Evolutionary conservation across 1,140 invertebrate genomes (phyloP).

Genomic region (Manduca sexta): DNA sequence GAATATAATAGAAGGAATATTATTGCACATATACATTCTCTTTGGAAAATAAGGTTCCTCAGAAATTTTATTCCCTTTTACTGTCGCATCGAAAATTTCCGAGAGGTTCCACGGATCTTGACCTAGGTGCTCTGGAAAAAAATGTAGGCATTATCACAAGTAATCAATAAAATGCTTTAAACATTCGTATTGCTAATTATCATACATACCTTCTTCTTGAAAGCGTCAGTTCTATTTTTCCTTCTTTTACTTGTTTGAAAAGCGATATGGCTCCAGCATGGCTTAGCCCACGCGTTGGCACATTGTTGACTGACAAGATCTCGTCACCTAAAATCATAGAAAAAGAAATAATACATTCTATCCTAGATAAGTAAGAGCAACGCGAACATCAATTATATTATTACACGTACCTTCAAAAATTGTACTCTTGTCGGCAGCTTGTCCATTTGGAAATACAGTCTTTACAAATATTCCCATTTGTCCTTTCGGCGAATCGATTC

Average conservation of each 20-base stretch:
- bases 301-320: constrained; percentile 91
- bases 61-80: constrained; percentile 44
- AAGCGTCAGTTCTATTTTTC: constrained; percentile 88
- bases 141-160: constrained; percentile 2
- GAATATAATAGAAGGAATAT: constrained; percentile 40
- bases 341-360: constrained; percentile 2
- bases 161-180: background rate
- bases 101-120: constrained; percentile 72
- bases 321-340: constrained; percentile 84
- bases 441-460: constrained; percentile 90
- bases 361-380: background rate
- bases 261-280: constrained; percentile 91
- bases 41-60: constrained; percentile 37
- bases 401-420: constrained; percentile 86
- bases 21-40: constrained; percentile 59
- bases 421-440: constrained; percentile 87
- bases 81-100: constrained; percentile 57
- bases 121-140: constrained; percentile 71
- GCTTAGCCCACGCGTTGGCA: constrained; percentile 86
- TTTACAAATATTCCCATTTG: constrained; percentile 94
- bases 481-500: constrained; percentile 89
- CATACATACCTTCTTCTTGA: constrained; percentile 77
- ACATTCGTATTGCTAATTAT: background rate
- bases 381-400: background rate
- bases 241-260: constrained; percentile 92